phyloP scores from a whole-genome alignment of 2,797 vertebrate species.

The Calcarius lapponicus region DNA sequence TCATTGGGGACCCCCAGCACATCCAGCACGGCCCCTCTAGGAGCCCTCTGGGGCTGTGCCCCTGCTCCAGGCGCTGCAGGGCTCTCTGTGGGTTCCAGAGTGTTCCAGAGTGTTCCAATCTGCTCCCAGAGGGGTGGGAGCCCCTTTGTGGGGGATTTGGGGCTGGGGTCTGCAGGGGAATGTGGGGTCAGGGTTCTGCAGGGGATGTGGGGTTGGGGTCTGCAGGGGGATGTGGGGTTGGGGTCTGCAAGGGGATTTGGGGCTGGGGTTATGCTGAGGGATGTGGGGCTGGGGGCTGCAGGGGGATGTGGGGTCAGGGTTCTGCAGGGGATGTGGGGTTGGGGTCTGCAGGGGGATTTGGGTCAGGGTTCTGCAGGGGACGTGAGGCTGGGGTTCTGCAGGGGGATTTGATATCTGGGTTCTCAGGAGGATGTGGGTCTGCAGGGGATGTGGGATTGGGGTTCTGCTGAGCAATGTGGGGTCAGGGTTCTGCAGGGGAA shows the following conservation, averaged over 20 bases:
- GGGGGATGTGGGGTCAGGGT: not conserved
- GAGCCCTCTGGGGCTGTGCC: not conserved
- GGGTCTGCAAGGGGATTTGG: not conserved
- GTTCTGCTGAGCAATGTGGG: too few species aligned
- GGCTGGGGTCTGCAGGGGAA: rapidly evolving
- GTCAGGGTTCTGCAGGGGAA: too few species aligned
- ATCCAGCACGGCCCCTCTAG: rapidly evolving
- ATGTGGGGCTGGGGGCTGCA: too few species aligned
- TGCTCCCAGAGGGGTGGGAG: not conserved
- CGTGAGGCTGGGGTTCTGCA: too few species aligned
- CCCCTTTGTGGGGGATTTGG: not conserved
- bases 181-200: not conserved
- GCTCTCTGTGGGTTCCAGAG: not conserved
- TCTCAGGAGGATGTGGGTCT: too few species aligned
- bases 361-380: too few species aligned
- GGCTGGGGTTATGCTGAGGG: too few species aligned
- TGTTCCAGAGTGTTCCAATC: not conserved
- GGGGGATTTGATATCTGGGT: too few species aligned
- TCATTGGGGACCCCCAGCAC: rapidly evolving
- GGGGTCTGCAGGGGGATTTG: too few species aligned
- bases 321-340: not conserved
- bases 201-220: not conserved
- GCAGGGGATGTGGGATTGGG: too few species aligned
- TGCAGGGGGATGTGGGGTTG: too few species aligned
- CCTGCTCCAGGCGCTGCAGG: not conserved